phyloP scores from a whole-genome alignment of 2,888 invertebrate species.

The Scrobipalpa costella region DNA sequence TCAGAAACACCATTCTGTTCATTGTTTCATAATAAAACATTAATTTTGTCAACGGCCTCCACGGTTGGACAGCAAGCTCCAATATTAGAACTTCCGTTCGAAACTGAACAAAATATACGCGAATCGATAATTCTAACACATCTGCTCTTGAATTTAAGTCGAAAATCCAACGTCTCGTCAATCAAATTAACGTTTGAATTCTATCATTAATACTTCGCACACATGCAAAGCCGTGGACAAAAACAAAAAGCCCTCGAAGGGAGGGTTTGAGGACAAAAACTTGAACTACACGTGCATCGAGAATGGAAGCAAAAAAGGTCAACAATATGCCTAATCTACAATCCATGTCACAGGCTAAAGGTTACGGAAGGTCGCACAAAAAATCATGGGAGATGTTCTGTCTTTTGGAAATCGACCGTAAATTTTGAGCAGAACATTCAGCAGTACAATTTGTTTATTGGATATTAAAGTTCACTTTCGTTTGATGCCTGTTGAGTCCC shows the following conservation, averaged over 20 bases:
- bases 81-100: slow-evolving; percentile 76
- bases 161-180: slow-evolving; percentile 51
- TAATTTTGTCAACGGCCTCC: slow-evolving; percentile 74
- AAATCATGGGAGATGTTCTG: slow-evolving; percentile 68
- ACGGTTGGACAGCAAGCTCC: slow-evolving; percentile 62
- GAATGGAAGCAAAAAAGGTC: slow-evolving; percentile 75
- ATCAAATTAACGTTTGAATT: slow-evolving; percentile 47
- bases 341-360: slow-evolving; percentile 80
- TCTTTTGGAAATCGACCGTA: slow-evolving; percentile 68
- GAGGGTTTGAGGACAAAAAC: slow-evolving; percentile 59
- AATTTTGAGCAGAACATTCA: slow-evolving; percentile 40
- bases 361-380: slow-evolving; percentile 79
- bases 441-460: slow-evolving; percentile 50
- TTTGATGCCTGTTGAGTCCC: slow-evolving; percentile 43
- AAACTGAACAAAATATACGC: slow-evolving; percentile 49
- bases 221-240: slow-evolving; percentile 70
- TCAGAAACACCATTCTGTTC: slow-evolving; percentile 67
- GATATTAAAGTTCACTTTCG: slow-evolving; percentile 53
- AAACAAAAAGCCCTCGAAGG: slow-evolving; percentile 63
- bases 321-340: slow-evolving; percentile 81
- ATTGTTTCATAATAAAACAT: slow-evolving; percentile 80
- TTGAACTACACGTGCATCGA: slow-evolving; percentile 70
- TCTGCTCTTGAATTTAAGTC: slow-evolving; percentile 35
- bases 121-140: slow-evolving; percentile 50
- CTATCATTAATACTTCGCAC: slow-evolving; percentile 45